Conservation (phyloP, 92 coral and sea anemone genomes). For the Porites divaricata region DNA sequence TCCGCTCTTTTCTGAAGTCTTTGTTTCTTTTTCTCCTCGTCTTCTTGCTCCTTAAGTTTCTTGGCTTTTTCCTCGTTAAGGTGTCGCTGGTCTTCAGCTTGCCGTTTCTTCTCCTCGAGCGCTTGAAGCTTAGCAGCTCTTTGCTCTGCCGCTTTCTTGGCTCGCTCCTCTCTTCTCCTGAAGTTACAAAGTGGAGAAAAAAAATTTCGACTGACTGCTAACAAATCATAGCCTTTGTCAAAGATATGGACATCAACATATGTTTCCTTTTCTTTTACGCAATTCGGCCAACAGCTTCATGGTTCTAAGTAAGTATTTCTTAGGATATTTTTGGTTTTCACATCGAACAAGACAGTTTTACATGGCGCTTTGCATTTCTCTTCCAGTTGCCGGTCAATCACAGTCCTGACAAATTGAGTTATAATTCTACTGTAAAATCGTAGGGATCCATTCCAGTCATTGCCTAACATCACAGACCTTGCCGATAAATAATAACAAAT, state of each 20-base stretch:
- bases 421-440: too few relatives aligned
- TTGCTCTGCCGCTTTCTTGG: slow-evolving; percentile 84
- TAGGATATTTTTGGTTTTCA: too few relatives aligned
- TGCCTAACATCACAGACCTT: too few relatives aligned
- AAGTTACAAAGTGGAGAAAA: background rate
- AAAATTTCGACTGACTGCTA: background rate
- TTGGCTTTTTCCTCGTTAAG: slow-evolving; percentile 77
- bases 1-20: slow-evolving; percentile 86
- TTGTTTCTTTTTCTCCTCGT: slow-evolving; percentile 81
- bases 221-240: background rate
- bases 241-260: background rate
- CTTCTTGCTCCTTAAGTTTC: slow-evolving; percentile 84
- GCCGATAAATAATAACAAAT: too few relatives aligned
- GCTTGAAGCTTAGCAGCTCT: slow-evolving; percentile 83
- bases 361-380: too few relatives aligned
- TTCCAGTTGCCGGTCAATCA: too few relatives aligned
- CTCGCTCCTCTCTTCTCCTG: slow-evolving; percentile 90
- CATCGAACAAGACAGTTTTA: too few relatives aligned
- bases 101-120: slow-evolving; percentile 79
- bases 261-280: too few relatives aligned
- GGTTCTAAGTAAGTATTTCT: too few relatives aligned
- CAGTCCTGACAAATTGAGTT: too few relatives aligned
- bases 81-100: slow-evolving; percentile 75
- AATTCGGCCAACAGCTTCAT: too few relatives aligned
- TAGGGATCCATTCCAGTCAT: too few relatives aligned